Base-by-base conservation (phyloP, 2,113 vertebrate species). In the Calcarius ornatus region DNA sequence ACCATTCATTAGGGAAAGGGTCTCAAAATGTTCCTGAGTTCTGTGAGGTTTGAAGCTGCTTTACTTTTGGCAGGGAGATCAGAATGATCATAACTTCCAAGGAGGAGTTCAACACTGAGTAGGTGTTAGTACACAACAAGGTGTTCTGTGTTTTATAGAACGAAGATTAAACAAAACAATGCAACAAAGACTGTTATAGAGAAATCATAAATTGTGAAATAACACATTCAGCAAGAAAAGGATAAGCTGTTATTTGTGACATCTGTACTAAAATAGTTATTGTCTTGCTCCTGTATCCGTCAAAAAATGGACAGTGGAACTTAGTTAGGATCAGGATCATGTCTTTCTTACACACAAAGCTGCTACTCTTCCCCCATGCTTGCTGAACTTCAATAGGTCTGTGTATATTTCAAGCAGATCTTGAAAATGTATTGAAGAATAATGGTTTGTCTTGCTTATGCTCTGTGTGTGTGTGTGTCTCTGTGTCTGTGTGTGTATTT, bases 381-480 rank as follows among this genome's bases (percentile, higher is more conserved):
- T 81, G 43, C 53, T 90, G 64, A 86, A 91, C 37, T 86, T 86
- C 66, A 76, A 80, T 27, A 59, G 54, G 91, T 96, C 84, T 42
- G 15, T 65, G 30, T 20, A 27, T 50, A 56, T 90, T 97, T 97
- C 83, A 96, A 93, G 70, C 30, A 83, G 86, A 88, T 92, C 95
- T 95, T 91, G 69, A 96, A 96, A 90, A 71, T 37, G 9, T 50
- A 60, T 87, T 94, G 93, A 94, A 92, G 77, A 95, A 81, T 88
- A 86, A 63, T 65, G 56, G 64, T 90, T 97, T 97, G 81, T 95
- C 90, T 86, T 94, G 48, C 89, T 94, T 96, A 40, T 88, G 89
- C 66, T 92, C 9, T 42, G 33, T 60, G n/a, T 57, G 9, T 42
- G 9, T 42, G 5, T 45, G 6, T 81, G 13, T 56, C 8, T 56